These are phyloP conservation scores for Eristalis intricaria DNA, from an alignment of 2,888 invertebrate genomes.

Conservation along the genomic window DNA sequence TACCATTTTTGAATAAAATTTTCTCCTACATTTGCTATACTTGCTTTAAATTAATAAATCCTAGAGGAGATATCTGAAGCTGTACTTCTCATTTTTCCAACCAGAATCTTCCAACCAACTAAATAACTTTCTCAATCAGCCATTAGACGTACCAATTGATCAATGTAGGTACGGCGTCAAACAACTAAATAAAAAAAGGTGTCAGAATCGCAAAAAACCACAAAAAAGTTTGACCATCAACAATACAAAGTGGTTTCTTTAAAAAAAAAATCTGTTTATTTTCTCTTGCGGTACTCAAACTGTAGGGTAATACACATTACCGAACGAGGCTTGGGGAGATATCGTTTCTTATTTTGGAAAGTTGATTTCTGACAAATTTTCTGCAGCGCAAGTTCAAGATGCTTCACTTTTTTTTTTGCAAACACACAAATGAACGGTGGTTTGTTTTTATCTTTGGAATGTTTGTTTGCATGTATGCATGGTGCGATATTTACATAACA, in stretches of 20 bases:
- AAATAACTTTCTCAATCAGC: background rate
- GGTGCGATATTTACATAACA: background rate
- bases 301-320: background rate
- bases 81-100: background rate
- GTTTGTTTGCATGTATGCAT: background rate
- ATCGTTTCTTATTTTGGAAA: background rate
- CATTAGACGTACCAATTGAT: background rate
- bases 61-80: too few species aligned
- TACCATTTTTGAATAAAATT: too few species aligned
- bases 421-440: background rate
- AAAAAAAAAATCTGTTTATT: background rate
- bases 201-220: background rate
- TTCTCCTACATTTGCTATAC: too few species aligned
- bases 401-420: background rate
- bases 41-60: too few species aligned
- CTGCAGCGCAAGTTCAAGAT: background rate
- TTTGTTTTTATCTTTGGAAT: constrained; percentile 1
- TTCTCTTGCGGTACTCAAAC: background rate
- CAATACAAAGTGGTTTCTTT: background rate
- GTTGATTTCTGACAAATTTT: background rate
- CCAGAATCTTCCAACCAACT: background rate
- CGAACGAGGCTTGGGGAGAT: background rate
- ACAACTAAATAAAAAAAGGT: background rate
- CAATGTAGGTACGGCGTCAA: background rate
- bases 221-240: background rate